phyloP scores from a whole-genome alignment of 2,797 vertebrate genomes.

The Propithecus perrieri region DNA sequence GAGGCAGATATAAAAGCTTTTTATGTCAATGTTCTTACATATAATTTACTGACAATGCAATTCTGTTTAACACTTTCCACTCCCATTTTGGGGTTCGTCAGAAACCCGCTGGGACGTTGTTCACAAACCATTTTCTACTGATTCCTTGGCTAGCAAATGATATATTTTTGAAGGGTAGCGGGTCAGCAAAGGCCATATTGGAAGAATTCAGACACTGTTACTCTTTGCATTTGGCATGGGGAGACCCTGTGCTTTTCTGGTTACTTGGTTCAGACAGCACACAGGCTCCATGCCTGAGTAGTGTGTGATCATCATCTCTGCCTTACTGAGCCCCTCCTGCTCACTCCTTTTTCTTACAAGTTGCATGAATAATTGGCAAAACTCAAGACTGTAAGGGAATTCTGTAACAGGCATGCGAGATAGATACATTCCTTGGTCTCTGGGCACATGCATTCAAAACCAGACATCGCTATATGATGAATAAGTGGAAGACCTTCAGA shows the following conservation, averaged over 20 bases:
- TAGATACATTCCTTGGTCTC: background rate
- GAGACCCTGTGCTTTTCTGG: background rate
- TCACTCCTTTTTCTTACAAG: background rate
- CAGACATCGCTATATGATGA: background rate
- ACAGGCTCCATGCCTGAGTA: background rate
- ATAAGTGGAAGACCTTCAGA: background rate
- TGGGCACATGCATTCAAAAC: background rate
- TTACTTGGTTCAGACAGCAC: background rate
- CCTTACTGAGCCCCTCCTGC: background rate
- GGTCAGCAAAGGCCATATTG: background rate
- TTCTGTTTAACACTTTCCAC: slow-evolving; percentile 21
- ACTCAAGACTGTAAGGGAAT: background rate
- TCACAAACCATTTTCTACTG: background rate
- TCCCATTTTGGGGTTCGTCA: background rate
- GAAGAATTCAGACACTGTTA: background rate
- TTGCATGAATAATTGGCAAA: background rate
- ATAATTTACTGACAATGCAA: background rate
- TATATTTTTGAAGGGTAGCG: background rate
- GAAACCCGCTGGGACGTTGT: background rate
- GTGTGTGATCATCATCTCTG: accelerated
- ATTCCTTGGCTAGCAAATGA: slow-evolving; percentile 28
- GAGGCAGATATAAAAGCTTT: slow-evolving; percentile 53
- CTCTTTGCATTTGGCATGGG: background rate
- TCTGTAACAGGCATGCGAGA: background rate
- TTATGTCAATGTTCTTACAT: slow-evolving; percentile 22